These are phyloP conservation scores for Thumatha senex DNA, from an alignment of 2,888 invertebrate species.

Conservation along the genomic window DNA sequence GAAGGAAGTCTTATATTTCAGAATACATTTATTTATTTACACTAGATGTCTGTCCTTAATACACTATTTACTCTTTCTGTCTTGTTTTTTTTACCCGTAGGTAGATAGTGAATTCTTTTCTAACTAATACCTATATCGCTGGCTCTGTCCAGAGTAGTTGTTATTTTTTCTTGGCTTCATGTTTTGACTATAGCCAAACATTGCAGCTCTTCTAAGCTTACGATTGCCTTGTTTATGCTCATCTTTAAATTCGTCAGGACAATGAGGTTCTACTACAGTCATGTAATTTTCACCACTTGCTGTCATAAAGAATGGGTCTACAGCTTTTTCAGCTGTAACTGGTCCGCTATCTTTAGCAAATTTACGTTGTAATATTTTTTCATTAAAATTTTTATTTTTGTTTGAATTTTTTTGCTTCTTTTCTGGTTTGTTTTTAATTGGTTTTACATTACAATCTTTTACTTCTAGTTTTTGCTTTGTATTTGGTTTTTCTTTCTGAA, in stretches of 20 bases:
- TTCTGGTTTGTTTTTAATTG: conserved; percentile 30
- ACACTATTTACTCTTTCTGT: too few relatives aligned
- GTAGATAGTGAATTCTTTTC: too few relatives aligned
- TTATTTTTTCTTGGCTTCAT: conserved; percentile 52
- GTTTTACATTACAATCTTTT: neutral
- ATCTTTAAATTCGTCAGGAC: conserved; percentile 74
- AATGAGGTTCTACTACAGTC: conserved; percentile 70
- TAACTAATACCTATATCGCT: conserved; percentile 23
- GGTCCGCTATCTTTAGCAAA: conserved; percentile 53
- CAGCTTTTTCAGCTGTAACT: conserved; percentile 52
- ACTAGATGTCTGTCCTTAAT: too few relatives aligned
- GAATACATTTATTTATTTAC: too few relatives aligned
- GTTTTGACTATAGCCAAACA: conserved; percentile 73
- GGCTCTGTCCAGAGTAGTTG: conserved; percentile 6
- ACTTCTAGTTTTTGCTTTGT: neutral
- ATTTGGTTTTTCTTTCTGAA: neutral
- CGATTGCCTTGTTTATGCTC: conserved; percentile 71
- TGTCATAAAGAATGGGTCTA: conserved; percentile 77
- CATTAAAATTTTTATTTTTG: conserved; percentile 68
- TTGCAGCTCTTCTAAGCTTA: conserved; percentile 67
- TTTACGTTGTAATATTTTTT: conserved; percentile 61
- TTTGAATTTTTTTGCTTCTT: conserved; percentile 58
- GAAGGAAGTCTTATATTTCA: too few relatives aligned
- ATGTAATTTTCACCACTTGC: conserved; percentile 72
- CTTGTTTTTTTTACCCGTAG: conserved; percentile 4